phyloP scores from a whole-genome alignment of 2,888 invertebrate genomes.

The Mayetiola destructor region DNA sequence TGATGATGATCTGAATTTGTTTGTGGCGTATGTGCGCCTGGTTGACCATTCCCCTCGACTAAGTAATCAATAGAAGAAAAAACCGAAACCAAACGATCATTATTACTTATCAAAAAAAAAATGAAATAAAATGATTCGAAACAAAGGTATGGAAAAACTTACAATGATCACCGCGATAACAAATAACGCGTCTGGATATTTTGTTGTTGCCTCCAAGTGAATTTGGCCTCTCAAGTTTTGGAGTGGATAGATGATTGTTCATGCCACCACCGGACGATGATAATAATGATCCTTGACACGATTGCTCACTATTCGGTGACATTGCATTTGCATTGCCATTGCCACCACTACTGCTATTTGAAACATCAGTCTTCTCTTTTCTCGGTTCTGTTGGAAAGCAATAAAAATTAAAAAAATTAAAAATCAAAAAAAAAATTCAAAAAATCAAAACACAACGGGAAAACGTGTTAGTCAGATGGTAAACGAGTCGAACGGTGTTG shows the following conservation, averaged over 20 bases:
- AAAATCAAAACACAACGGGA: not conserved
- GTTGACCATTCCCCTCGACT: conserved; percentile 17
- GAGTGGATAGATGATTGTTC: conserved; percentile 34
- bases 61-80: not conserved
- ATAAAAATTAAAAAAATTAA: conserved; percentile 14
- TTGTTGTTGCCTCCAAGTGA: conserved; percentile 63
- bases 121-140: too few species aligned
- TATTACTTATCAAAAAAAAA: not conserved
- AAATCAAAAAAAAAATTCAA: conserved; percentile 2
- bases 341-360: conserved; percentile 41
- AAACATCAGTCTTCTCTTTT: conserved; percentile 77
- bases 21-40: conserved; percentile 21
- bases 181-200: conserved; percentile 59
- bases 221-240: conserved; percentile 64
- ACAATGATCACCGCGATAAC: conserved; percentile 67
- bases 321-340: conserved; percentile 44
- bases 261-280: conserved; percentile 38
- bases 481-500: not conserved
- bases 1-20: conserved; percentile 22
- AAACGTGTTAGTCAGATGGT: too few species aligned
- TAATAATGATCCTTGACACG: conserved; percentile 32
- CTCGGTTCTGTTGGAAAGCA: conserved; percentile 53
- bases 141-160: conserved; percentile 28
- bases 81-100: not conserved
- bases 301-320: conserved; percentile 44